phyloP scores from a whole-genome alignment of 23 tunicate species.

The Oikopleura albicans region DNA sequence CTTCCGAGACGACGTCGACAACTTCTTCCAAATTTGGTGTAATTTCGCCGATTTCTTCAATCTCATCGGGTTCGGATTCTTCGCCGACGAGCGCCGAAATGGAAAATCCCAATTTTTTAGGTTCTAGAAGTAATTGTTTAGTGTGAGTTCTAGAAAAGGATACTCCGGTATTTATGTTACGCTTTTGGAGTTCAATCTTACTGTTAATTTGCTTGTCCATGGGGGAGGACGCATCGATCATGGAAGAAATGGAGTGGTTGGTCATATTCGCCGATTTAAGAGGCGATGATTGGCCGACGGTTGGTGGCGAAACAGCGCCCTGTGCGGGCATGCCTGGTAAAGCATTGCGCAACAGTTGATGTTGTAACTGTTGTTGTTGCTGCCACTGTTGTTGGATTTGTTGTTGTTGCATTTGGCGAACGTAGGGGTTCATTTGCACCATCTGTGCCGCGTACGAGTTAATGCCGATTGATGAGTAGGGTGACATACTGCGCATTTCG shows the following conservation, averaged over 20 bases:
- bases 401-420: constrained; percentile 16
- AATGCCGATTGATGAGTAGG: not conserved
- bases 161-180: not conserved
- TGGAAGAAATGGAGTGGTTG: not conserved
- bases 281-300: not conserved
- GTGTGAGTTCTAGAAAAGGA: not conserved
- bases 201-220: not conserved
- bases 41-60: not conserved
- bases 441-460: not conserved
- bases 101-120: not conserved
- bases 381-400: not conserved
- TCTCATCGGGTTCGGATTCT: not conserved
- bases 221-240: constrained; percentile 1
- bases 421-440: not conserved
- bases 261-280: not conserved
- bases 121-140: too few relatives aligned
- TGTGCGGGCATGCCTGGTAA: not conserved
- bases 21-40: not conserved
- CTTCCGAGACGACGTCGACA: constrained; percentile 14
- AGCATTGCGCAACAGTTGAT: not conserved
- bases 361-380: not conserved
- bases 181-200: not conserved
- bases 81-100: constrained; percentile 7
- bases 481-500: not conserved
- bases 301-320: not conserved